Evolutionary conservation across 35 echinoderm and acorn worm species (phyloP).

Genomic region (Chiridota heheva): DNA sequence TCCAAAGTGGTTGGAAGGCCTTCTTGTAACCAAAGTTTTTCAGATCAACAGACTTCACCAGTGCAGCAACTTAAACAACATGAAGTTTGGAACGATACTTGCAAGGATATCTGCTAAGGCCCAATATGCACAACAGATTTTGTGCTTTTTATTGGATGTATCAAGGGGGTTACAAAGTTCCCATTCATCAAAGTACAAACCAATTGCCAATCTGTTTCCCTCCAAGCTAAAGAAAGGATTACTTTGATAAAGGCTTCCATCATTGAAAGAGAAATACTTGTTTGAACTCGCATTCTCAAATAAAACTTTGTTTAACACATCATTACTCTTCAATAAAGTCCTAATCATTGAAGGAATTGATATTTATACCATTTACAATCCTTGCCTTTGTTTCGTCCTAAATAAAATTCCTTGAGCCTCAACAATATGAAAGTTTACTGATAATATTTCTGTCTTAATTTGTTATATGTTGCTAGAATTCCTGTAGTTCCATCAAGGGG

Average conservation of each 20-base stretch:
- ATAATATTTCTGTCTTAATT: background rate
- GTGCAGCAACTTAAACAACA: slow-evolving; percentile 11
- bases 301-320: slow-evolving; percentile 30
- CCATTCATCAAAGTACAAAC: slow-evolving; percentile 29
- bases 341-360: background rate
- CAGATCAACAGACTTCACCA: slow-evolving; percentile 5
- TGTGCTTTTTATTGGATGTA: slow-evolving; percentile 27
- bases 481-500: background rate
- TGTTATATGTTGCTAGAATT: background rate
- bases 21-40: slow-evolving; percentile 16
- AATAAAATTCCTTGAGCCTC: background rate
- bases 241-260: slow-evolving; percentile 13
- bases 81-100: slow-evolving; percentile 25
- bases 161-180: slow-evolving; percentile 28
- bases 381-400: slow-evolving; percentile 12
- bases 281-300: background rate
- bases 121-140: slow-evolving; percentile 21
- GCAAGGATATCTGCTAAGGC: slow-evolving; percentile 11
- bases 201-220: background rate
- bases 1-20: background rate
- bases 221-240: slow-evolving; percentile 12
- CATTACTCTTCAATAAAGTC: slow-evolving; percentile 10
- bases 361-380: slow-evolving; percentile 1
- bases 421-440: background rate
- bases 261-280: slow-evolving; percentile 5